These are phyloP conservation scores for Thalpophila matura DNA, from an alignment of 2,888 invertebrate genomes.

Conservation along the genomic window DNA sequence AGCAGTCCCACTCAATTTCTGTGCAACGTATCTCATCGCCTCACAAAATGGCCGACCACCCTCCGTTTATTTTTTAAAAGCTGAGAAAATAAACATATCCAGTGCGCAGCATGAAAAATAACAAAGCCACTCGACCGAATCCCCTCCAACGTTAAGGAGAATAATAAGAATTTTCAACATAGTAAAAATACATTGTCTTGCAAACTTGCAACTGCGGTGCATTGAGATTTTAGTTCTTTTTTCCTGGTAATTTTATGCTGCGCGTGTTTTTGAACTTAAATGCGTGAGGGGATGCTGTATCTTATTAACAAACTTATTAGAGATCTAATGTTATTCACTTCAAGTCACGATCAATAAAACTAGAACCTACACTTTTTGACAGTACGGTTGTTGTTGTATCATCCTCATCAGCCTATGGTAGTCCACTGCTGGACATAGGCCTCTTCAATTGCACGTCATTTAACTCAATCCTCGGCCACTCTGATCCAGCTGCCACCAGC, in stretches of 20 bases:
- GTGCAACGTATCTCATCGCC: conserved; percentile 38
- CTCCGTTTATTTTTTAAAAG: conserved; percentile 67
- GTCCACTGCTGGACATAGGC: too few relatives aligned
- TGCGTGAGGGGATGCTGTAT: conserved; percentile 1
- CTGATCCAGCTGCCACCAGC: too few relatives aligned
- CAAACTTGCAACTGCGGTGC: conserved; percentile 40
- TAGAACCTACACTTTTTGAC: too few relatives aligned
- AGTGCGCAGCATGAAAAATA: conserved; percentile 63
- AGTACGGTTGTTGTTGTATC: too few relatives aligned
- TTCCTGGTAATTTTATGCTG: conserved; percentile 9
- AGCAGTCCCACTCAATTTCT: conserved; percentile 16
- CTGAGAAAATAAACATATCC: conserved; percentile 66
- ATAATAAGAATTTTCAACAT: conserved; percentile 69
- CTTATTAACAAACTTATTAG: neutral
- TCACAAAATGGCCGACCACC: conserved; percentile 53
- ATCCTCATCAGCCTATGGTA: too few relatives aligned
- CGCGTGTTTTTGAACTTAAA: conserved; percentile 6
- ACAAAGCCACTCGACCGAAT: conserved; percentile 65
- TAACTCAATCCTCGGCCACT: too few relatives aligned
- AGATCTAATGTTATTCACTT: too few relatives aligned
- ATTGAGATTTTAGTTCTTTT: conserved; percentile 44
- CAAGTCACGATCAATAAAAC: too few relatives aligned
- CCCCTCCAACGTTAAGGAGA: conserved; percentile 61
- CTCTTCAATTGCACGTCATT: too few relatives aligned
- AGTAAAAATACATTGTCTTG: conserved; percentile 63